Percentiles rank a stretch among this genome's conserved stretches.
Evolutionary conservation across 1,140 invertebrate species (phyloP).

Genomic region (Hormaphis cornu): DNA sequence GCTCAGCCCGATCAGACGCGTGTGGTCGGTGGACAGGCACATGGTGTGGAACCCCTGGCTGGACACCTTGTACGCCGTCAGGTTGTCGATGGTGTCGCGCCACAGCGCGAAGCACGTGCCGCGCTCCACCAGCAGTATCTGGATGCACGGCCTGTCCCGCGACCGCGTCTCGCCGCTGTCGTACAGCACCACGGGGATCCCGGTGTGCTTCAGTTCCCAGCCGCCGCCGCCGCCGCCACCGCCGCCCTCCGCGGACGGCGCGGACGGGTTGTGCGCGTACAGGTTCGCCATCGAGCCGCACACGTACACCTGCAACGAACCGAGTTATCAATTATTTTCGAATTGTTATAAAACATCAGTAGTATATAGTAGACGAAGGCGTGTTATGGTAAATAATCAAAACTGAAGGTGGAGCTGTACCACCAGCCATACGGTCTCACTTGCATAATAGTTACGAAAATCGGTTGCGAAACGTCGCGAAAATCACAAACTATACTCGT

Average conservation of each 20-base stretch:
- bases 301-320: constrained; percentile 54
- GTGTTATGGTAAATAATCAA: too few relatives aligned
- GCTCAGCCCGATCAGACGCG: constrained; percentile 45
- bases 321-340: too few relatives aligned
- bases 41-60: constrained; percentile 72
- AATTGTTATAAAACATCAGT: too few relatives aligned
- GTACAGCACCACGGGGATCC: constrained; percentile 69
- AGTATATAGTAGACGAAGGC: too few relatives aligned
- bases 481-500: too few relatives aligned
- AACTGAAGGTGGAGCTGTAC: too few relatives aligned
- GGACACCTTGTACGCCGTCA: constrained; percentile 52
- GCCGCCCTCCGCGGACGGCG: too few relatives aligned
- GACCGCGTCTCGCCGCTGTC: constrained; percentile 65
- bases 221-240: too few relatives aligned
- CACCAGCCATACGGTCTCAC: too few relatives aligned
- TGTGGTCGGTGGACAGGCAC: constrained; percentile 62
- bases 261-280: constrained; percentile 52
- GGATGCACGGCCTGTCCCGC: constrained; percentile 59
- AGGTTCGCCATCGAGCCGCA: constrained; percentile 70
- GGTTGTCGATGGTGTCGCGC: constrained; percentile 68
- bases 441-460: too few relatives aligned
- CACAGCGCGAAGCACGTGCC: constrained; percentile 78
- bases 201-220: constrained; percentile 69
- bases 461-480: too few relatives aligned
- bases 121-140: constrained; percentile 68